phyloP scores from a whole-genome alignment of 2,113 vertebrate species.

The Camelus bactrianus region DNA sequence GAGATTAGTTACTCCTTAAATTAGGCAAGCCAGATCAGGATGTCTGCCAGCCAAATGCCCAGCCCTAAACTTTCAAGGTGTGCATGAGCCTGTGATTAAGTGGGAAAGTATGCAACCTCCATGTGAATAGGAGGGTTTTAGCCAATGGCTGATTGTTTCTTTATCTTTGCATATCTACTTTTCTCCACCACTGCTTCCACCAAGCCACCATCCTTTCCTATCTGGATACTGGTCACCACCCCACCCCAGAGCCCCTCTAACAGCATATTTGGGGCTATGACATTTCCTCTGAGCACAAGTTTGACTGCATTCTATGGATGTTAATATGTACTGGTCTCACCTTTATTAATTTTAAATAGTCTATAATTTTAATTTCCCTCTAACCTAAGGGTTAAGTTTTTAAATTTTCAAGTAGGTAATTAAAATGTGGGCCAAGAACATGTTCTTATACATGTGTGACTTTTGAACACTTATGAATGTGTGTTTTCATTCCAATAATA shows the following conservation, averaged over 20 bases:
- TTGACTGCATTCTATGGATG: not conserved
- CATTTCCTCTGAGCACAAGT: conserved; percentile 33
- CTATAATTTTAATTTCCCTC: not conserved
- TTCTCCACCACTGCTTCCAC: not conserved
- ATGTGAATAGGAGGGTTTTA: not conserved
- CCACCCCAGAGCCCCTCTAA: not conserved
- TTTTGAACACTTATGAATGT: not conserved
- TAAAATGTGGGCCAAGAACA: conserved; percentile 18
- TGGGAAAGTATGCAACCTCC: not conserved
- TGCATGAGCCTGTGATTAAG: not conserved
- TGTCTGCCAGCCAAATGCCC: not conserved
- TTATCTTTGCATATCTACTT: not conserved
- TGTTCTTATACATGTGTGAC: not conserved
- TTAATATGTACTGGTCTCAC: conserved; percentile 8
- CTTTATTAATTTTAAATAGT: conserved; percentile 32
- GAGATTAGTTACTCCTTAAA: not conserved
- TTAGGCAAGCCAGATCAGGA: not conserved
- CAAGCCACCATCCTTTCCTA: not conserved
- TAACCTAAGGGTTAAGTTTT: conserved; percentile 41
- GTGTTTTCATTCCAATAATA: not conserved
- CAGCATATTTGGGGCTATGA: not conserved
- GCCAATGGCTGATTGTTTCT: not conserved
- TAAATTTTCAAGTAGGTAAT: not conserved
- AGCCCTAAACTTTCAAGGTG: not conserved
- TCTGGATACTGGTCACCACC: not conserved